Conservation (phyloP, 2,113 vertebrate genomes). For the Zootoca vivipara region DNA sequence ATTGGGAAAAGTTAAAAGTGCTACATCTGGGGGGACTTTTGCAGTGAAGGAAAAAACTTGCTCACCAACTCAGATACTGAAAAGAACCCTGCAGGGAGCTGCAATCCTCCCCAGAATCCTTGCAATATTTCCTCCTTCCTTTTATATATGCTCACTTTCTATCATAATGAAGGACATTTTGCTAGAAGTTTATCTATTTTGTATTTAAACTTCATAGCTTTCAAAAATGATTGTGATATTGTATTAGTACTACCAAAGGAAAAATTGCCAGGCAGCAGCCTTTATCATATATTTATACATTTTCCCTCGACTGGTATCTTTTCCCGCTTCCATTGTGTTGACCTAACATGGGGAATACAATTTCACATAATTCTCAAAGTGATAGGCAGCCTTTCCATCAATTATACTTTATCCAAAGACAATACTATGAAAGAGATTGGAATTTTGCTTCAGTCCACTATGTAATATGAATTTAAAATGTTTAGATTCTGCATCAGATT, state of each 20-base stretch:
- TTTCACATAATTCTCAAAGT: not conserved
- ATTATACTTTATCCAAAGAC: not conserved
- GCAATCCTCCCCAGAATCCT: not conserved
- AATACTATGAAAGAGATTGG: conserved; percentile 18
- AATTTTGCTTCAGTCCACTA: not conserved
- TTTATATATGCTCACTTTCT: not conserved
- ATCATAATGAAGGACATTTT: not conserved
- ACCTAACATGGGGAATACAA: not conserved
- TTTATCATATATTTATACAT: conserved; percentile 17
- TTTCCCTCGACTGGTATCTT: not conserved
- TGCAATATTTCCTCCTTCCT: not conserved
- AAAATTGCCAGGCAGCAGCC: not conserved
- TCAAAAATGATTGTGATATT: not conserved
- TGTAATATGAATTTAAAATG: not conserved
- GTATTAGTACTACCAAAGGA: not conserved
- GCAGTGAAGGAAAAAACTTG: no score
- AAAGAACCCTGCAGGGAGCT: not conserved
- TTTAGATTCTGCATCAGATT: not conserved
- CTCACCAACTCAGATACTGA: not conserved
- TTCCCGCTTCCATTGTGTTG: not conserved
- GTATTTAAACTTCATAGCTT: not conserved
- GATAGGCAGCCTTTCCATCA: not conserved
- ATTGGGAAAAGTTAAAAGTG: not conserved
- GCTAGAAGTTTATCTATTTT: not conserved
- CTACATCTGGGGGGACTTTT: not conserved